A percentile compares a stretch with the other conserved stretches of the same genome.
phyloP scores from a whole-genome alignment of 2,797 vertebrate genomes.

The Sternarchorhynchus goeldii region DNA sequence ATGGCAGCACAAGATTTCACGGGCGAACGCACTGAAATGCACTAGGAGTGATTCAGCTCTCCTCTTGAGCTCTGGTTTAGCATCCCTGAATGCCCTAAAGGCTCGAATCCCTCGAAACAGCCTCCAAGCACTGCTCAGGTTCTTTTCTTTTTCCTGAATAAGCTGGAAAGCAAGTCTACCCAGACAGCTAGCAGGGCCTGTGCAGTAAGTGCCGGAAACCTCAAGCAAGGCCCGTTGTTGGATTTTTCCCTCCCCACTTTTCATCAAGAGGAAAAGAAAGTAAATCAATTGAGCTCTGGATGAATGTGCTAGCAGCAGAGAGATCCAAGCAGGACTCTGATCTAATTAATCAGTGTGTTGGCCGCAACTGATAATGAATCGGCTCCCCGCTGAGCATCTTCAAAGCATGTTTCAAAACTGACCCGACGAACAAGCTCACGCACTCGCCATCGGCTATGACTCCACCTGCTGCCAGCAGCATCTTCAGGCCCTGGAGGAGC shows the following conservation, averaged over 20 bases:
- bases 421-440: slow-evolving; percentile 14
- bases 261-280: not conserved
- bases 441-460: not conserved
- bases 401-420: slow-evolving; percentile 27
- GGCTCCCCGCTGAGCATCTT: slow-evolving; percentile 28
- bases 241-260: slow-evolving; percentile 14
- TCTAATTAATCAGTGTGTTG: slow-evolving; percentile 33
- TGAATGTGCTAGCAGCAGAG: slow-evolving; percentile 1
- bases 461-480: slow-evolving; percentile 23
- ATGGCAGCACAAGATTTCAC: slow-evolving; percentile 29
- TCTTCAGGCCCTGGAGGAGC: slow-evolving; percentile 22
- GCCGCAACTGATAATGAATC: slow-evolving; percentile 28
- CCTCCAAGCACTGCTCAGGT: slow-evolving; percentile 13
- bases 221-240: not conserved
- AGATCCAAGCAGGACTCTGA: not conserved
- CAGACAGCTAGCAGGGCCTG: not conserved
- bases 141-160: slow-evolving; percentile 12
- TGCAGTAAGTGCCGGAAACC: not conserved
- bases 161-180: not conserved
- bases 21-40: slow-evolving; percentile 17
- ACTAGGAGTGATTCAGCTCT: not conserved
- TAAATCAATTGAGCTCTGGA: slow-evolving; percentile 22
- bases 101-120: slow-evolving; percentile 4
- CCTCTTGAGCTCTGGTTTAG: slow-evolving; percentile 8
- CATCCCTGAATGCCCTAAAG: not conserved